Evolutionary conservation across 2,113 vertebrate species (phyloP).

Genomic region (Geococcyx californianus): DNA sequence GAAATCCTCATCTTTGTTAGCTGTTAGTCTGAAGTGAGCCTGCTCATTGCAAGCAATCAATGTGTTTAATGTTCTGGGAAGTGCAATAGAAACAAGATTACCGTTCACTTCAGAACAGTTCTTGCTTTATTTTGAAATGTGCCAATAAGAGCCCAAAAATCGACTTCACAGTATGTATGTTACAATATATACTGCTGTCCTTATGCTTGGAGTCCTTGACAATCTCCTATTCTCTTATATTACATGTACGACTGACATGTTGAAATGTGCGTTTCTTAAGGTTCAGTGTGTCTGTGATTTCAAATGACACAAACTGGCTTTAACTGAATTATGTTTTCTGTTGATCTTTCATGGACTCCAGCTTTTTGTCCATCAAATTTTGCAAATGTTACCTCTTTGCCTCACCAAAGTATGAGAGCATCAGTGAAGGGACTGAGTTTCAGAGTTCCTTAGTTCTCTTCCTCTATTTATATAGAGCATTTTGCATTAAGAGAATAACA

Average conservation of each 20-base stretch:
- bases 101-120: conserved; percentile 5
- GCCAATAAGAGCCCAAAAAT: background rate
- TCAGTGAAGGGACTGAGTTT: background rate
- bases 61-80: conserved; percentile 46
- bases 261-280: background rate
- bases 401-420: background rate
- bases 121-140: conserved; percentile 23
- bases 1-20: conserved; percentile 40
- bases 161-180: background rate
- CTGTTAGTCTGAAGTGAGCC: conserved; percentile 33
- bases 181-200: background rate
- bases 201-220: background rate
- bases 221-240: background rate
- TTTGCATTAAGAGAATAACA: background rate
- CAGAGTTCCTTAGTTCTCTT: background rate
- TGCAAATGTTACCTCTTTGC: background rate
- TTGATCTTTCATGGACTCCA: background rate
- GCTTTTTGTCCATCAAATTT: background rate
- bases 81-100: conserved; percentile 33
- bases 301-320: background rate
- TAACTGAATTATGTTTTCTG: background rate
- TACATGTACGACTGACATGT: background rate
- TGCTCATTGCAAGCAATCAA: background rate
- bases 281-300: background rate
- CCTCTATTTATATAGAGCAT: background rate